Base-by-base conservation (phyloP, 2,888 invertebrate genomes). In the Lasioglossum figueresi region DNA sequence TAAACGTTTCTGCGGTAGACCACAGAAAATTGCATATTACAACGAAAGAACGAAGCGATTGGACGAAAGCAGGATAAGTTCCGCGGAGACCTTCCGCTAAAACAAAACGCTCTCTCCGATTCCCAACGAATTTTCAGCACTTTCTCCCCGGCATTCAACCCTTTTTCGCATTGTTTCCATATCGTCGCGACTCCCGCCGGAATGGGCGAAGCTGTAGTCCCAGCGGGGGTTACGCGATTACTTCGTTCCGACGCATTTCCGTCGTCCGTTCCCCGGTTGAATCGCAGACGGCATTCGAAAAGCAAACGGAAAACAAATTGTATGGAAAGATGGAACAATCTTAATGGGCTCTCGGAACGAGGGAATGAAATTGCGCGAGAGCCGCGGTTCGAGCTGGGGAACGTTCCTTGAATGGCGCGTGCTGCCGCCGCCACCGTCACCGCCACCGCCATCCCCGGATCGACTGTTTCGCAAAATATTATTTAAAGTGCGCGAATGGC, bases 241-340 rank as follows among this genome's bases (percentile, higher is more conserved):
- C 86, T 89, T 86, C 83, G 84, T 87, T 79, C 87, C 84, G 72
- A 48, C 73, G 78, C 82, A 72, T 86, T 90, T 84, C 89, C 73
- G 82, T 76, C 68, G 76, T 66, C 59, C 37, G 82, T 88, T 86
- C 63, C 5, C 27, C 72, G 72, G 70, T 70, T 68, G 84, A 86
- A 84, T 84, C 82, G 82, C 75, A 27, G 34, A 63, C 34, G 77
- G 77, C 77, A 85, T 88, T 88, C 80, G 83, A 79, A 88, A 76
- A 82, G 84, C 81, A 79, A 79, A 83, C 87, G 84, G 88, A 90
- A 90, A 91, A 91, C 90, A 91, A 92, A 91, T 91, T 91, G 88
- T 89, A 87, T 83, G 85, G 90, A 88, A 92, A 88, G 88, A 88
- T 91, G 91, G 89, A 90, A 89, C 88, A 80, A 86, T 86, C 83